Conservation (phyloP, 2,888 invertebrate genomes). For the Conchocele bisecta region DNA sequence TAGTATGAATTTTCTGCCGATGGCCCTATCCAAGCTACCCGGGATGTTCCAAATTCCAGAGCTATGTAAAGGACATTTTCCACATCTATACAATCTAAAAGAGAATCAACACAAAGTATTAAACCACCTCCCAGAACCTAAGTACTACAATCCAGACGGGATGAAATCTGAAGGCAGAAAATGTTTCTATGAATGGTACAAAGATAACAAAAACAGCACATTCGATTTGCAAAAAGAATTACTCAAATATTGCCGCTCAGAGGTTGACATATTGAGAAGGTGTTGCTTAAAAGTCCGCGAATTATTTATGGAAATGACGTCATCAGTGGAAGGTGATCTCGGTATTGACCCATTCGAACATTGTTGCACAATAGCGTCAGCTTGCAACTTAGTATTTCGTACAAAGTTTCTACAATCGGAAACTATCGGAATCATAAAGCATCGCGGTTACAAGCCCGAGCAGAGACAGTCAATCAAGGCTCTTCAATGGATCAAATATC, state of each 20-base stretch:
- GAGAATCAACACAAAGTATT: constrained; percentile 22
- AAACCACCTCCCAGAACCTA: constrained; percentile 28
- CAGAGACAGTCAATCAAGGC: constrained; percentile 36
- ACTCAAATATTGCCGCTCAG: constrained; percentile 23
- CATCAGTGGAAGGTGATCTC: not conserved
- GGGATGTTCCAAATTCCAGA: constrained; percentile 28
- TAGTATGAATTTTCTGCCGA: constrained; percentile 44
- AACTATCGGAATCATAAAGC: constrained; percentile 39
- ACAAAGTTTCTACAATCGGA: constrained; percentile 21
- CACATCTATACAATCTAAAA: constrained; percentile 33
- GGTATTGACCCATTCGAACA: constrained; percentile 26
- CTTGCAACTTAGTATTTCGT: constrained; percentile 20
- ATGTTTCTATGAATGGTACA: constrained; percentile 33
- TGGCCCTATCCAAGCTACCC: constrained; percentile 40
- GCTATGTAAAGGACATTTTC: constrained; percentile 42
- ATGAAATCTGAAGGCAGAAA: constrained; percentile 39
- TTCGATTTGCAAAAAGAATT: constrained; percentile 38
- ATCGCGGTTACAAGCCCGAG: constrained; percentile 32
- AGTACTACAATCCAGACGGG: constrained; percentile 40
- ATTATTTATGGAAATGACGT: constrained; percentile 21
- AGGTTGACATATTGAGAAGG: constrained; percentile 27
- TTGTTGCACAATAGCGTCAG: constrained; percentile 31
- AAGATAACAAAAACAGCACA: constrained; percentile 8
- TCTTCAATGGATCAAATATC: constrained; percentile 31
- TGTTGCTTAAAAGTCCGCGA: constrained; percentile 29